Percentiles rank a stretch among this genome's conserved stretches.
These are phyloP conservation scores for Sebastes goodei DNA, from an alignment of 2,797 vertebrate genomes.

Conservation along the genomic window DNA sequence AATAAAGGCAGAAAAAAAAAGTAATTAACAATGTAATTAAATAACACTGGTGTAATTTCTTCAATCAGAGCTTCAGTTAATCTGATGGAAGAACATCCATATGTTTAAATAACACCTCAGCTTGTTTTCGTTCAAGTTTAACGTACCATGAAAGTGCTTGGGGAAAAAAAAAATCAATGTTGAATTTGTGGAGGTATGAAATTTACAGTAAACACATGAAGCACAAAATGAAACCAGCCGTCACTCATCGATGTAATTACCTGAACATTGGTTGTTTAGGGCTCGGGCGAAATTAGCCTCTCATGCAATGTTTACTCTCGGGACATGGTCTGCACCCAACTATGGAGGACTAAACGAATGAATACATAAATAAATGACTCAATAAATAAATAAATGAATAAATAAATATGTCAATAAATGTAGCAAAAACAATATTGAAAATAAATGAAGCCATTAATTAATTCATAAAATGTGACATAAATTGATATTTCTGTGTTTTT, in stretches of 20 bases:
- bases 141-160: slow-evolving; percentile 3
- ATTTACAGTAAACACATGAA: slow-evolving; percentile 27
- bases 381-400: too few species aligned
- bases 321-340: not conserved
- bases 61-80: not conserved
- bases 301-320: not conserved
- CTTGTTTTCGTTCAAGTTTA: slow-evolving; percentile 10
- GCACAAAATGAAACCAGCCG: slow-evolving; percentile 21
- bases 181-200: slow-evolving; percentile 18
- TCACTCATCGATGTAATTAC: slow-evolving; percentile 29
- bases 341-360: not conserved
- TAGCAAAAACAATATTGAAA: too few species aligned
- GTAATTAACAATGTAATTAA: not conserved
- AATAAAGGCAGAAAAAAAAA: not conserved
- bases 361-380: too few species aligned
- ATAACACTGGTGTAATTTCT: not conserved
- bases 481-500: too few species aligned
- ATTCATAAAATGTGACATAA: too few species aligned
- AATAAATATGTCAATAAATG: too few species aligned
- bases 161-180: slow-evolving; percentile 24
- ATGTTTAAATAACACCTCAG: slow-evolving; percentile 6
- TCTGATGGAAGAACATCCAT: not conserved
- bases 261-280: slow-evolving; percentile 5
- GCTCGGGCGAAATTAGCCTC: not conserved
- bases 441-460: too few species aligned